phyloP scores from a whole-genome alignment of 2,888 invertebrate genomes.

The Ichneumon xanthorius region DNA sequence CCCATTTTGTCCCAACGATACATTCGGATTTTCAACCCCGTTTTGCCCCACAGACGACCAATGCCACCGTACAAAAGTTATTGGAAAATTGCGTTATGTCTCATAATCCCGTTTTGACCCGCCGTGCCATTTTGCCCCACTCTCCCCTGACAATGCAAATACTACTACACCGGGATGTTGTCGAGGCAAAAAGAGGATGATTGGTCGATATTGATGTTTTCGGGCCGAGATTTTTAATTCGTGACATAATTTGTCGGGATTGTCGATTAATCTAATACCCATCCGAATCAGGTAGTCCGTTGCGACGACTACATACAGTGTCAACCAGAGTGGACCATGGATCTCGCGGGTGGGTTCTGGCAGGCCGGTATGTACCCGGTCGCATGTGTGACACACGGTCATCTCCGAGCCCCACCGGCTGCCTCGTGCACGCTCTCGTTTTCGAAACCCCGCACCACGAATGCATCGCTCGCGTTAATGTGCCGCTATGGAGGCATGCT shows the following conservation, averaged over 20 bases:
- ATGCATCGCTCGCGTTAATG: constrained; percentile 79
- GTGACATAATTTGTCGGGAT: constrained; percentile 4
- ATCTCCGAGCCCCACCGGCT: constrained; percentile 23
- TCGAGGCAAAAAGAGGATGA: not conserved
- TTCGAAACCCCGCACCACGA: constrained; percentile 72
- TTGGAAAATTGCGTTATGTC: too few species aligned
- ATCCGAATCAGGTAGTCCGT: constrained; percentile 19
- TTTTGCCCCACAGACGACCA: too few species aligned
- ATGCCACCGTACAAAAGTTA: too few species aligned
- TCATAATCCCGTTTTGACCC: too few species aligned
- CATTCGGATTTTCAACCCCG: too few species aligned
- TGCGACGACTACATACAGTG: not conserved
- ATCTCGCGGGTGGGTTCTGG: constrained; percentile 49
- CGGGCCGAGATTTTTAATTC: not conserved
- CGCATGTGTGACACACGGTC: constrained; percentile 57
- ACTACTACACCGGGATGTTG: too few species aligned
- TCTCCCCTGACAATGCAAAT: too few species aligned
- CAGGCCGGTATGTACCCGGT: constrained; percentile 16
- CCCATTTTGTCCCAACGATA: too few species aligned
- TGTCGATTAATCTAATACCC: constrained; percentile 11
- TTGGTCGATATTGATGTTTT: not conserved
- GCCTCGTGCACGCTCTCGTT: constrained; percentile 50
- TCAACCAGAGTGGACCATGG: constrained; percentile 23
- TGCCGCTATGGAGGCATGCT: constrained; percentile 80
- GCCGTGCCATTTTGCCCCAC: too few species aligned